These are phyloP conservation scores for Chaetorhynchus papuensis DNA, from an alignment of 2,113 vertebrate species.

Conservation along the genomic window DNA sequence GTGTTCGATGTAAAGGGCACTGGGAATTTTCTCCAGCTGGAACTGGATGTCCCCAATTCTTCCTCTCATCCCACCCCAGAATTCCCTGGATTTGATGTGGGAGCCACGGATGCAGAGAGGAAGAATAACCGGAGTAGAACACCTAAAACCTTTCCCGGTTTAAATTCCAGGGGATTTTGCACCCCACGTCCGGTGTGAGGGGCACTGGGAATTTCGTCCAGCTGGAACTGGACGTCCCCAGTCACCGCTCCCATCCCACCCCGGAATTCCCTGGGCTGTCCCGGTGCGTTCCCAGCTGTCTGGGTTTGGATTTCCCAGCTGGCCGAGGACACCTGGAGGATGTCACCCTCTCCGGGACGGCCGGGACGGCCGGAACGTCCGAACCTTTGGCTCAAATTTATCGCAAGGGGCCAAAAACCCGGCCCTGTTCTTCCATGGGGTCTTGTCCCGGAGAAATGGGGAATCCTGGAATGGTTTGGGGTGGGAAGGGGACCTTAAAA, in stretches of 20 bases:
- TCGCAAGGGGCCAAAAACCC: background rate
- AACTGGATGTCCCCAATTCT: accelerated
- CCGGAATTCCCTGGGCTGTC: background rate
- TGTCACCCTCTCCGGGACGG: background rate
- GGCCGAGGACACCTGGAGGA: background rate
- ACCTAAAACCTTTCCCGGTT: background rate
- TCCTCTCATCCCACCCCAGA: background rate
- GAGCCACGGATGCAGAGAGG: background rate
- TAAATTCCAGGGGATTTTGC: background rate
- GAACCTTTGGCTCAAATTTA: background rate
- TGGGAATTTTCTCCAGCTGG: background rate
- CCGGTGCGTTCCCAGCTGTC: background rate
- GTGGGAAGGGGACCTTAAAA: background rate
- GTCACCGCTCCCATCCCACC: accelerated
- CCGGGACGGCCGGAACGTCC: accelerated
- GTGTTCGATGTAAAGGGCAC: accelerated
- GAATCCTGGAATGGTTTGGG: background rate
- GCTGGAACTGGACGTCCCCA: accelerated
- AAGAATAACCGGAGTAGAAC: accelerated
- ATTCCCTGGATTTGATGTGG: background rate
- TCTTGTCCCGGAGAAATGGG: accelerated
- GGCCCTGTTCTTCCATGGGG: background rate
- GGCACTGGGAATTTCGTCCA: accelerated
- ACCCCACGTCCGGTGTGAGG: accelerated
- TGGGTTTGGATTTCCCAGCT: background rate